Base-by-base conservation (phyloP, 2,797 vertebrate species). In the Chloroceryle inda region DNA sequence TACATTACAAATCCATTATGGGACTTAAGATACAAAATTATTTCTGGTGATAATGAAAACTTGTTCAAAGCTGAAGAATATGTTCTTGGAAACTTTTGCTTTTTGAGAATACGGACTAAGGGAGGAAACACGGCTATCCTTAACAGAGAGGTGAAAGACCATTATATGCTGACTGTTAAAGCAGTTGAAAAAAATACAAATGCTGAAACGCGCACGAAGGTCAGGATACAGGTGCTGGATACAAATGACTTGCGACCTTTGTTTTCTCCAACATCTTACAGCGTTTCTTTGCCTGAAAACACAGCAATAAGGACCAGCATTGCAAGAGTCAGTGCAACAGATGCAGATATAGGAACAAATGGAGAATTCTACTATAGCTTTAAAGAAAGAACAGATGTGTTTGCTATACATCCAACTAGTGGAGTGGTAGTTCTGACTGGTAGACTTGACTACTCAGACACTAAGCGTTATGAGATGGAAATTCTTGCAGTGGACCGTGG, bases 301-400 rank as follows among this genome's bases (percentile, higher is more conserved):
- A 99, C 99, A 35, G 98, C 98, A 78, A 95, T 99, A 95, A 99
- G 99, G 97, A 98, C 98, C 56, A 99, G 99, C 33, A 98, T 99
- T 1, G 99, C 99, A 10, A 99, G 98, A 94, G 99, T 99, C 94
- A 99, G 98, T 3, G 99, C 99, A 6, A 99, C 99, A 1, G 99
- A 99, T 77, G 99, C 99, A 8, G 99, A 99, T 86, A 99, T 99
- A 63, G 99, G 99, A 97, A 99, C 99, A 45, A 99, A 99, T 26
- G 99, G 99, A 84, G 99, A 99, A 52, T 99, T 99, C 97, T 99
- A 99, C 98, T 99, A 99, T 73, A 99, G 99, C 93, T 99, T 99
- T 96, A 98, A 99, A 96, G 99, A 99, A 89, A 98, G 99, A 98
- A 99, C 99, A 1, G 99, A 99, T 97, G 98, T 99, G 98, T 99